A percentile compares a stretch with the other conserved stretches of the same genome.
phyloP scores from a whole-genome alignment of 2,888 invertebrate genomes.

The Idaea straminata region DNA sequence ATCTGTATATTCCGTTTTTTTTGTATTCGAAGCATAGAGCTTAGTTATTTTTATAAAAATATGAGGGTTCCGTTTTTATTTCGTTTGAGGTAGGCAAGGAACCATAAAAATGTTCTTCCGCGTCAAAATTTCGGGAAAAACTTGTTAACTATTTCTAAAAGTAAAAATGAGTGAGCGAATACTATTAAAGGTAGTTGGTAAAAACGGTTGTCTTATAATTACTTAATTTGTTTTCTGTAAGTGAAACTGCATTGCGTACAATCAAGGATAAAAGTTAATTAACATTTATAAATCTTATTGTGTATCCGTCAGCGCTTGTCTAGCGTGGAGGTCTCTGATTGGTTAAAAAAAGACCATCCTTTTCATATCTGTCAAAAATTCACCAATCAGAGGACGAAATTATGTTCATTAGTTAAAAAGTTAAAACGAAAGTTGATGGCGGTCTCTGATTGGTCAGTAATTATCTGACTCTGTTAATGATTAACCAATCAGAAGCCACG shows the following conservation, averaged over 20 bases:
- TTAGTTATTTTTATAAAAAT: slow-evolving; percentile 16
- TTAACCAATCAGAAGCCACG: background rate
- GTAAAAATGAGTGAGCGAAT: slow-evolving; percentile 25
- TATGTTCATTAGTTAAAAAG: too few relatives aligned
- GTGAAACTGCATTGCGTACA: slow-evolving; percentile 24
- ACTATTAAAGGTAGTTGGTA: background rate
- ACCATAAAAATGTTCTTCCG: slow-evolving; percentile 30
- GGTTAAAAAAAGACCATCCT: too few relatives aligned
- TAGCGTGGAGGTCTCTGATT: background rate
- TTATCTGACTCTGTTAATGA: background rate
- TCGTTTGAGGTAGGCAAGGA: background rate
- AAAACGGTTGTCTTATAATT: slow-evolving; percentile 23
- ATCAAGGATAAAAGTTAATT: background rate
- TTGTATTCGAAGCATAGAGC: slow-evolving; percentile 39
- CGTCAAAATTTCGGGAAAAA: slow-evolving; percentile 33
- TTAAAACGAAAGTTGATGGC: background rate
- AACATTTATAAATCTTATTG: background rate
- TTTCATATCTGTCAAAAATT: background rate
- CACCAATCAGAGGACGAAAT: background rate
- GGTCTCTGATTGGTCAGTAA: background rate
- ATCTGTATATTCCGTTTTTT: slow-evolving; percentile 36
- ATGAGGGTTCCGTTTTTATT: slow-evolving; percentile 4
- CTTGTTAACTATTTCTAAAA: slow-evolving; percentile 47
- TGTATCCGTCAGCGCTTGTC: background rate
- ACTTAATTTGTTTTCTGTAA: slow-evolving; percentile 22